phyloP scores from a whole-genome alignment of 1,140 invertebrate species.

The Trichomalopsis sarcophagae region DNA sequence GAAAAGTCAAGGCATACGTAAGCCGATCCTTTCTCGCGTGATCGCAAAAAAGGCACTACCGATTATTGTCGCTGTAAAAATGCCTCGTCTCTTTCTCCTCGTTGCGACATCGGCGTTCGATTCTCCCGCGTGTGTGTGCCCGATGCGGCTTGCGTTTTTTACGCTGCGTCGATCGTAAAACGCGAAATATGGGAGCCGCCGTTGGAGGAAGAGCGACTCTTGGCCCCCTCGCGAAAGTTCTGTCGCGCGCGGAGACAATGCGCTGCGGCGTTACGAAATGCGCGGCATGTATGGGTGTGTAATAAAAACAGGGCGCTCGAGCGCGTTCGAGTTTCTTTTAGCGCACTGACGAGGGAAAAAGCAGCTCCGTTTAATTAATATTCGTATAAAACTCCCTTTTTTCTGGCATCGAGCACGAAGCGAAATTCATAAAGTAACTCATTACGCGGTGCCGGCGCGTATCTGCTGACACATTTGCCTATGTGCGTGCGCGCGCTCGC shows the following conservation, averaged over 20 bases:
- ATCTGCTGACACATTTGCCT: neutral
- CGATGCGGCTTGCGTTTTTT: neutral
- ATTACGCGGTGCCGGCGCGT: neutral
- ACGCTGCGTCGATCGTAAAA: neutral
- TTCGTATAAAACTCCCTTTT: neutral
- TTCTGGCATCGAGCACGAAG: neutral
- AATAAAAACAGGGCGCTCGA: no score
- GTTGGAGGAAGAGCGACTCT: neutral
- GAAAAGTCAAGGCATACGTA: no score
- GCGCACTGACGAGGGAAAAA: no score
- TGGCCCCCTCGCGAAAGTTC: neutral
- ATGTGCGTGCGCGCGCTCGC: no score
- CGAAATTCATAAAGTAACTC: neutral
- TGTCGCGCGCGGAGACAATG: neutral
- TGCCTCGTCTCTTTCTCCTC: neutral
- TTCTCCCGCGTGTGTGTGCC: neutral
- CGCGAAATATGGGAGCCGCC: slow-evolving; percentile 6
- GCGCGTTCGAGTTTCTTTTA: no score
- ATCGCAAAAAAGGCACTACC: neutral
- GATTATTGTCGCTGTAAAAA: neutral
- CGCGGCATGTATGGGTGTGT: neutral
- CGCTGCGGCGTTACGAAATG: neutral
- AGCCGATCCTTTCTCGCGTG: neutral
- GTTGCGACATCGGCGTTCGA: neutral
- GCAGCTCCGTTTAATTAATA: no score